These are phyloP conservation scores for Cladorhizidae sp. DNA, from an alignment of 37 sponge, comb jelly and placozoan species.

Conservation along the genomic window DNA sequence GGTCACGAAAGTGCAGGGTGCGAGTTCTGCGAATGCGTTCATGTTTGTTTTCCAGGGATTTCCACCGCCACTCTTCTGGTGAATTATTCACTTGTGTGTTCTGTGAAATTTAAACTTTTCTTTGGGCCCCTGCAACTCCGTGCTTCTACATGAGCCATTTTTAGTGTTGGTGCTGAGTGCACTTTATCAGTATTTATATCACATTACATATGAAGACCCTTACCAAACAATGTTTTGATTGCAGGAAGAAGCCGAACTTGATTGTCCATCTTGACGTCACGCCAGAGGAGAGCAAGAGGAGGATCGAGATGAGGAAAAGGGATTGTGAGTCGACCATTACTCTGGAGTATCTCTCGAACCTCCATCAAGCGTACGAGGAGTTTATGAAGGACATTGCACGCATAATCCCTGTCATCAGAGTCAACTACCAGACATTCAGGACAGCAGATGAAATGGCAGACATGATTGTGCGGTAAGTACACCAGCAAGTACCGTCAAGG, in stretches of 20 bases:
- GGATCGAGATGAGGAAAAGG: conserved; percentile 79
- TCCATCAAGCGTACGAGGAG: conserved; percentile 89
- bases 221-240: background rate
- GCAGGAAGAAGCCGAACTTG: conserved; percentile 96
- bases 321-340: conserved; percentile 90
- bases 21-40: no score
- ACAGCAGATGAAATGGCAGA: conserved; percentile 96
- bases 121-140: no score
- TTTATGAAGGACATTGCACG: conserved; percentile 89
- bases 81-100: no score
- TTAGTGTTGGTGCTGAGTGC: no score
- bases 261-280: conserved; percentile 94
- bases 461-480: conserved; percentile 83
- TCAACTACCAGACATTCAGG: conserved; percentile 90
- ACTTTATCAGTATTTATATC: no score
- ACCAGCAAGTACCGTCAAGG: no score
- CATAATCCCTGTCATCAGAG: conserved; percentile 93
- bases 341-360: conserved; percentile 81
- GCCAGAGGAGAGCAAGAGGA: conserved; percentile 90
- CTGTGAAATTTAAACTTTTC: no score
- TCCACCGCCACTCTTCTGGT: no score
- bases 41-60: no score
- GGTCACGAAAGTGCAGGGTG: no score
- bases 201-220: background rate
- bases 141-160: no score